phyloP scores from a whole-genome alignment of 2,888 invertebrate species.

The Catocala fraxini region DNA sequence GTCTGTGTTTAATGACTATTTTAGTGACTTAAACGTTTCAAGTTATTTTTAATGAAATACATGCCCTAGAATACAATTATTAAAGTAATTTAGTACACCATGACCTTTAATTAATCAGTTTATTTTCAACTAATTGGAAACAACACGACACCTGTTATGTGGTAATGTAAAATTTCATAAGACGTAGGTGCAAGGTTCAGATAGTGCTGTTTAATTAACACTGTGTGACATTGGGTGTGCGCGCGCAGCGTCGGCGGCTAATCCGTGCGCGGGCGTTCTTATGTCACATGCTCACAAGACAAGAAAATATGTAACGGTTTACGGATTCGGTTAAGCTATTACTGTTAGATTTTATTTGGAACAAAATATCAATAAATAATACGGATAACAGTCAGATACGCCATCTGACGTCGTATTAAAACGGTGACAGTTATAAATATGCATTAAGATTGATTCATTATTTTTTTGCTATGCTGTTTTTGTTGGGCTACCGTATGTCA shows the following conservation, averaged over 20 bases:
- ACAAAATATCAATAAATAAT: slow-evolving; percentile 52
- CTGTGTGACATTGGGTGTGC: slow-evolving; percentile 53
- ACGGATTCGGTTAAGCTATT: slow-evolving; percentile 47
- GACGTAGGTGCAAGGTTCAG: slow-evolving; percentile 49
- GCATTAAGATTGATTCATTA: slow-evolving; percentile 38
- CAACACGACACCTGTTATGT: slow-evolving; percentile 38
- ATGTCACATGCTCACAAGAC: slow-evolving; percentile 51
- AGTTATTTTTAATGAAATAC: slow-evolving; percentile 17
- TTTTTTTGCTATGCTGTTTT: slow-evolving; percentile 35
- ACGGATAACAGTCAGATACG: slow-evolving; percentile 45
- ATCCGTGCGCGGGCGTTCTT: slow-evolving; percentile 52
- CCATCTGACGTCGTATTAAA: slow-evolving; percentile 41
- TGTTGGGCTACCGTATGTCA: slow-evolving; percentile 22
- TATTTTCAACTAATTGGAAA: slow-evolving; percentile 30
- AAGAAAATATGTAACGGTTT: slow-evolving; percentile 57
- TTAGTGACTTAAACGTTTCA: slow-evolving; percentile 16
- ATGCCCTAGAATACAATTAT: slow-evolving; percentile 4
- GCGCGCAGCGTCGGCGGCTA: slow-evolving; percentile 45
- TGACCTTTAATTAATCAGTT: slow-evolving; percentile 28
- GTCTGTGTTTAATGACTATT: slow-evolving; percentile 33
- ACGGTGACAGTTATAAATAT: slow-evolving; percentile 51
- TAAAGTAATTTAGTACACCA: slow-evolving; percentile 2
- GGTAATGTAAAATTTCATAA: slow-evolving; percentile 48
- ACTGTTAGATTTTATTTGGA: slow-evolving; percentile 55
- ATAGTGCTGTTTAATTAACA: slow-evolving; percentile 52